Conservation (phyloP, 2,888 invertebrate genomes). For the Ischnura elegans region DNA sequence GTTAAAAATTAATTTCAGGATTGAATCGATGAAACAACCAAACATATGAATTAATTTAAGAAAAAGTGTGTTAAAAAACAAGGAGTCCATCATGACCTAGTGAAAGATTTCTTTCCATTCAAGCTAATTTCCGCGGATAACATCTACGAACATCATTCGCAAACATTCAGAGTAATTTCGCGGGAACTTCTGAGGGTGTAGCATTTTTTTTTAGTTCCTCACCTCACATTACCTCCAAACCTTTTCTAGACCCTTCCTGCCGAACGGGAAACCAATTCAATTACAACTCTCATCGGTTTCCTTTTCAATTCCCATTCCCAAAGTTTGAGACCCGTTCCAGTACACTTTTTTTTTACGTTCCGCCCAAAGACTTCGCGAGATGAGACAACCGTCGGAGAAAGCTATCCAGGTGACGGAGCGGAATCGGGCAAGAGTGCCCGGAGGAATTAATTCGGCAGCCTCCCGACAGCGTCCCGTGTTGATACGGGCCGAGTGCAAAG, state of each 20-base stretch:
- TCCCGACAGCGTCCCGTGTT: neutral
- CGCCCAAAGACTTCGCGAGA: constrained; percentile 41
- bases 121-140: too few species aligned
- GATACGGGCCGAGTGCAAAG: constrained; percentile 53
- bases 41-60: too few species aligned
- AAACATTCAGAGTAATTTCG: too few species aligned
- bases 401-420: constrained; percentile 44
- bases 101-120: too few species aligned
- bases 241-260: neutral
- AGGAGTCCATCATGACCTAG: too few species aligned
- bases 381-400: constrained; percentile 34
- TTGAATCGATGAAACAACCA: too few species aligned
- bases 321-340: too few species aligned
- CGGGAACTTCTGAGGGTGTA: too few species aligned
- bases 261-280: neutral
- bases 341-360: neutral
- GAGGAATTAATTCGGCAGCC: constrained; percentile 37
- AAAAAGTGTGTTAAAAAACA: too few species aligned
- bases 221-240: neutral
- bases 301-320: neutral
- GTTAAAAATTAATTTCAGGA: too few species aligned
- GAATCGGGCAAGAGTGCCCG: constrained; percentile 23
- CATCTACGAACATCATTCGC: too few species aligned
- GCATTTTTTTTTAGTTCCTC: neutral
- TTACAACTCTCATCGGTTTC: neutral